Evolutionary conservation across 1,140 invertebrate species (phyloP), one percentile per base, ranked within the genome.

Genomic region (Trichogramma pretiosum): DNA sequence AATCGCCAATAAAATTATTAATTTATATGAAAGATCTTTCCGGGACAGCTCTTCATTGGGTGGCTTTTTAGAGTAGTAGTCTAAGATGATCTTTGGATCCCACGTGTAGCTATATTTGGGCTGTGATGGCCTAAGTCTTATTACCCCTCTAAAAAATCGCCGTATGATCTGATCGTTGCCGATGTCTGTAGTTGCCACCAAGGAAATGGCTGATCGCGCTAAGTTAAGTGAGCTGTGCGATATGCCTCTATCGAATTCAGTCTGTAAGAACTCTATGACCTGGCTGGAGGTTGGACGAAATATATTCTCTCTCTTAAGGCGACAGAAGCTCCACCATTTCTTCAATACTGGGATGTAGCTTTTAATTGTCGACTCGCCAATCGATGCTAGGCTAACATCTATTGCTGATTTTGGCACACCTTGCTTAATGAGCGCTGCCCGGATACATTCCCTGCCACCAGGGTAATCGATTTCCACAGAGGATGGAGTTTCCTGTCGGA

Each of bases 321-420:
- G n/a, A 13, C 50, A 53, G 17, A 50, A 56, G 16, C 16, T 18
- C 45, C 52, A 54, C 45, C 52, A 46, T 32, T 48, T 51, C 23
- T 36, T 46, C 5, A 46, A 22, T 7, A n/a, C 9, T 2, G 21
- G 3, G 16, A 43, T 26, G 26, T 49, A 49, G 11, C 44, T 21
- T 22, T 50, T 50, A 7, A 34, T n/a, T 5, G 44, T 35, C 3
- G 44, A 52, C 5, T 39, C 18, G 5, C 18, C 10, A 5, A 52
- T 9, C 2, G 50, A 52, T 11, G 43, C 9, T 2, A 41, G 24
- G 5, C 3, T 9, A 10, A 47, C 35, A 5, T 35, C 23, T 18
- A 52, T 18, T n/a, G 48, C 40, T 14, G 23, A 22, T 11, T 43
- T 4, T 16, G 48, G 40, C 18, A 43, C 23, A 13, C 24, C 24